Evolutionary conservation across 2,888 invertebrate species (phyloP).

Genomic region (Eilema caniola): DNA sequence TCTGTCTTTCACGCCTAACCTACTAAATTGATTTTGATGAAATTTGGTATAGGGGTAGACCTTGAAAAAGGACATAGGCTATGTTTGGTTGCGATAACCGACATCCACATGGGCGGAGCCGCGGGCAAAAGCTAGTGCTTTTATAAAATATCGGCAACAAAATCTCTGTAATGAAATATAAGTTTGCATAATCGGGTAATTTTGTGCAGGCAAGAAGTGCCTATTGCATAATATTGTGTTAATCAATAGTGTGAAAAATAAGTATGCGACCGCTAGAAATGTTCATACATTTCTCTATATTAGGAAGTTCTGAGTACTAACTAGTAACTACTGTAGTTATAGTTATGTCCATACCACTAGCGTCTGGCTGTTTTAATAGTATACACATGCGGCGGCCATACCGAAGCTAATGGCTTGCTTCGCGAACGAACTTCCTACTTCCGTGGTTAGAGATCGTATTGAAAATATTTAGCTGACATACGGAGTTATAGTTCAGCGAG

Average conservation of each 20-base stretch:
- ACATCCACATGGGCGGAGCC: no score
- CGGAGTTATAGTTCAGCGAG: background rate
- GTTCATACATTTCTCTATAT: slow-evolving; percentile 10
- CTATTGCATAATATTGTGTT: slow-evolving; percentile 9
- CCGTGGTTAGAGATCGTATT: slow-evolving; percentile 31
- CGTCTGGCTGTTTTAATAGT: background rate
- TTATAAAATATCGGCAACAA: background rate
- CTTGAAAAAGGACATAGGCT: no score
- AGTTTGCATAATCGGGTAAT: slow-evolving; percentile 14
- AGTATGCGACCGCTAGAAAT: background rate
- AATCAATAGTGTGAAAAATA: slow-evolving; percentile 9
- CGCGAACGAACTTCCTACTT: slow-evolving; percentile 39
- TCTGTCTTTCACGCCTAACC: no score
- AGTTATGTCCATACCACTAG: background rate
- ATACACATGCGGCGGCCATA: slow-evolving; percentile 18
- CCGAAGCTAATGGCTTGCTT: slow-evolving; percentile 30
- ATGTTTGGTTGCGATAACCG: no score
- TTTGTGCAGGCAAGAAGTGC: background rate
- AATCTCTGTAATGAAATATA: background rate
- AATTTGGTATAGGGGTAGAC: no score
- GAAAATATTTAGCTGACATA: background rate
- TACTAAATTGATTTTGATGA: no score
- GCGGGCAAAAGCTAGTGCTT: no score
- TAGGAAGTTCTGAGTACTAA: slow-evolving; percentile 15
- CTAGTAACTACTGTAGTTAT: slow-evolving; percentile 10